phyloP scores from a whole-genome alignment of 2,888 invertebrate genomes.

The Ischnura elegans region DNA sequence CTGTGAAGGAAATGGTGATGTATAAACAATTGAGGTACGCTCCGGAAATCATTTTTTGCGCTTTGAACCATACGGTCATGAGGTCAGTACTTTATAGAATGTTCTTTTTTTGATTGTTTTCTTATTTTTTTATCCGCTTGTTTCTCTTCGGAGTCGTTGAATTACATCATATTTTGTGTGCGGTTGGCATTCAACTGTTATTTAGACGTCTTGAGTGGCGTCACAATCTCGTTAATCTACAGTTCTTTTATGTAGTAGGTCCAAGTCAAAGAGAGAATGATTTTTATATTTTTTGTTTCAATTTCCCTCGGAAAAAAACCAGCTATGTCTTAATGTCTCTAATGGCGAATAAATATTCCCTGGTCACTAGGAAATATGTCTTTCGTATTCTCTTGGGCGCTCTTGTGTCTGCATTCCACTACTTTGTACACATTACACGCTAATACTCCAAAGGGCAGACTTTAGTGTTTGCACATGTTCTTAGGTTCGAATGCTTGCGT shows the following conservation, averaged over 20 bases:
- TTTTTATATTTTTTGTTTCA: not conserved
- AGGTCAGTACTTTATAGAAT: not conserved
- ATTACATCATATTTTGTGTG: not conserved
- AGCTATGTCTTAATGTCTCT: not conserved
- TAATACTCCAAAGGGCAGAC: not conserved
- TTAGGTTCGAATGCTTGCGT: not conserved
- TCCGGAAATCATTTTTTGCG: not conserved
- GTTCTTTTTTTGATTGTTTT: not conserved
- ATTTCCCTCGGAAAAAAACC: not conserved
- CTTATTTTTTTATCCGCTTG: not conserved
- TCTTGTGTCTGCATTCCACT: not conserved
- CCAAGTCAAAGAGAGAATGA: not conserved
- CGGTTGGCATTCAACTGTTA: not conserved
- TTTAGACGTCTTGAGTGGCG: not conserved
- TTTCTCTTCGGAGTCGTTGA: not conserved
- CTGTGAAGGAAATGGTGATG: not conserved
- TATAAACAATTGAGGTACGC: not conserved
- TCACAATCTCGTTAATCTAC: not conserved
- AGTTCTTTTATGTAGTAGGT: not conserved
- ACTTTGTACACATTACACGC: not conserved
- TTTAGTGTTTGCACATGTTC: not conserved
- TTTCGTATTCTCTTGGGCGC: not conserved
- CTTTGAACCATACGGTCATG: not conserved
- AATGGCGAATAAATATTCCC: too few relatives aligned
- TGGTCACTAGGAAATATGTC: not conserved